Base-by-base conservation (phyloP, 2,113 vertebrate genomes). In the Apodemus sylvaticus region DNA sequence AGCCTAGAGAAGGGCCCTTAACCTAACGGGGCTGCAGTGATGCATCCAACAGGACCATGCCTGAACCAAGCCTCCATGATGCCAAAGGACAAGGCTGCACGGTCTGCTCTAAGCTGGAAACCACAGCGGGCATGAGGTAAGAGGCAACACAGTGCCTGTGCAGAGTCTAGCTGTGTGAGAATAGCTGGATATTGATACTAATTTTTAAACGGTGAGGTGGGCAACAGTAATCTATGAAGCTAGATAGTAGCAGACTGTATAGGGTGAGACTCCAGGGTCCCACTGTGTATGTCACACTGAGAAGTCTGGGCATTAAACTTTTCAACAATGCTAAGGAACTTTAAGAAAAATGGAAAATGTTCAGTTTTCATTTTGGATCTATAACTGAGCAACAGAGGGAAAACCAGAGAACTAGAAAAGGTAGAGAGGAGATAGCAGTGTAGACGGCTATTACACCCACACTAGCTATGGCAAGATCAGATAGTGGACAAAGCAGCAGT, bases 291-390 rank as follows among this genome's bases (percentile, higher is more conserved):
- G 36, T n/a, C 45, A 48, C 34, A 26, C 45, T 7, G 48, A 91
- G 60, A 94, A 79, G 39, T n/a, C 48, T 73, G 14, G 51, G 36
- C 51, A 48, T 42, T 68, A 86, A 62, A 36, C 19, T 45, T 62
- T 26, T 31, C 73, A 4, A 55, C 55, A 26, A 14, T 34, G 22
- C 53, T 62, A 83, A n/a, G 60, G 89, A 86, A 45, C 7, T 82
- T 81, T 29, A 77, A 77, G 42, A 90, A 78, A 96, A 96, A 86
- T 14, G n/a, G 19, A 26, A 66, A 62, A 79, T 94, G 86, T 94
- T 20, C 53, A 24, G 55, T 88, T 94, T 96, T 88, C 48, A 48
- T 68, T 78, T 78, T 45, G 82, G 45, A 66, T 82, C 26, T 45
- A 10, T 16, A 94, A 78, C 24, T 76, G 45, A 73, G 11, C 3